Percentiles rank a stretch among this genome's conserved stretches.
These are phyloP conservation scores for Rhincodon typus DNA, from an alignment of 2,797 vertebrate species.

Conservation along the genomic window DNA sequence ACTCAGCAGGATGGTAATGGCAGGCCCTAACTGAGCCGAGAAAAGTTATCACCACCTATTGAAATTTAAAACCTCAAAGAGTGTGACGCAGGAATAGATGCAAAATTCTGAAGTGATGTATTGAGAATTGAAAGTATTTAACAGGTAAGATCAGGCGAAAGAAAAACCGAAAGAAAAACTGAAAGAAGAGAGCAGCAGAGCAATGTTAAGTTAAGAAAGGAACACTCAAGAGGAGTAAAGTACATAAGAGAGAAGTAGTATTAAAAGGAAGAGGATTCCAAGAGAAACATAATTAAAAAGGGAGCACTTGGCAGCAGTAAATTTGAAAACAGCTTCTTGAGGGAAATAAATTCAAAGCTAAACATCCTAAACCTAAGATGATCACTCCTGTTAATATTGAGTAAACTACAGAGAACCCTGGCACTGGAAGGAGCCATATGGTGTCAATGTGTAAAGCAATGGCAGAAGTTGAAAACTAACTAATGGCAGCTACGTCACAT, in stretches of 20 bases:
- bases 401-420: background rate
- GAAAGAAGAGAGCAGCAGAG: background rate
- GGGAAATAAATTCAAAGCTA: background rate
- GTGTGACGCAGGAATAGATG: too few species aligned
- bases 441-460: background rate
- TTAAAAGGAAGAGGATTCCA: background rate
- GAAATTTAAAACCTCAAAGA: background rate
- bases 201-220: background rate
- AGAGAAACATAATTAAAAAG: background rate
- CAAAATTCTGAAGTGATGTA: background rate
- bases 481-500: background rate
- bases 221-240: background rate
- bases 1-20: too few species aligned
- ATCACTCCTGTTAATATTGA: conserved; percentile 5
- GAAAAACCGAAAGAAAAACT: background rate
- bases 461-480: background rate
- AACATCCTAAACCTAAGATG: background rate
- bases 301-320: background rate
- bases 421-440: background rate
- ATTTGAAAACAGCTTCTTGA: background rate
- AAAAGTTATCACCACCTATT: too few species aligned
- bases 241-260: background rate
- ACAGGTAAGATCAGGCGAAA: background rate
- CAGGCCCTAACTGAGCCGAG: background rate
- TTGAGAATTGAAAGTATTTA: background rate